These are phyloP conservation scores for Diplodus puntazzo DNA, from an alignment of 2,797 vertebrate genomes.

Conservation along the genomic window DNA sequence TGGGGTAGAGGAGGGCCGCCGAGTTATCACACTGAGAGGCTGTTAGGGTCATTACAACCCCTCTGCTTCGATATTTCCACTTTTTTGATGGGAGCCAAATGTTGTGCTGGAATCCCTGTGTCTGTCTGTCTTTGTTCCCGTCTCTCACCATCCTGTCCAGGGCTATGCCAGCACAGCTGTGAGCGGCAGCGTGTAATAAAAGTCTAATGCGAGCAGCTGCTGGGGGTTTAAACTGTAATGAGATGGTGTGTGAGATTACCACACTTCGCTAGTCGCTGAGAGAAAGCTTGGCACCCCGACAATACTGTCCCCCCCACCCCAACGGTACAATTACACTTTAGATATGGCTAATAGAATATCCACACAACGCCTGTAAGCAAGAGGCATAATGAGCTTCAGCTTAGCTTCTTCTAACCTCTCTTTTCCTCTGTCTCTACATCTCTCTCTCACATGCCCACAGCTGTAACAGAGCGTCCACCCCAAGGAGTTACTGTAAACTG, in stretches of 20 bases:
- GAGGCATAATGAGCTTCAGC: slow-evolving; percentile 79
- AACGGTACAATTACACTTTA: slow-evolving; percentile 86
- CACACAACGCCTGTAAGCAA: slow-evolving; percentile 83
- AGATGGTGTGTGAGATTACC: slow-evolving; percentile 89
- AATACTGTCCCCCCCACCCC: slow-evolving; percentile 67
- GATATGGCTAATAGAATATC: slow-evolving; percentile 86
- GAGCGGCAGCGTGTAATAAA: slow-evolving; percentile 87
- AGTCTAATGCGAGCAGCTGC: slow-evolving; percentile 89
- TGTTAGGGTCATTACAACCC: slow-evolving; percentile 82
- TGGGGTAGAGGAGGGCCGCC: slow-evolving; percentile 47
- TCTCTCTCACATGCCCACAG: slow-evolving; percentile 70
- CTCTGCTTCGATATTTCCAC: slow-evolving; percentile 79
- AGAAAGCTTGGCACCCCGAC: slow-evolving; percentile 82
- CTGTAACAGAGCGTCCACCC: slow-evolving; percentile 75
- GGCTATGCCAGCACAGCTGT: slow-evolving; percentile 85
- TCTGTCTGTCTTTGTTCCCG: slow-evolving; percentile 83
- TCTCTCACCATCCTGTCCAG: slow-evolving; percentile 83
- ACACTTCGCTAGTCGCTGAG: slow-evolving; percentile 83
- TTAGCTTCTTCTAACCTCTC: slow-evolving; percentile 64
- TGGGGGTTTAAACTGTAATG: slow-evolving; percentile 87
- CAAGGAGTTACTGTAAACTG: slow-evolving; percentile 75
- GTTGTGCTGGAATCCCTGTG: slow-evolving; percentile 81
- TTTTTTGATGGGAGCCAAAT: slow-evolving; percentile 83
- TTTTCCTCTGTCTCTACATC: slow-evolving; percentile 43
- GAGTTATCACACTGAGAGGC: slow-evolving; percentile 81